Conservation (phyloP, 2,888 invertebrate species). For the Gymnosoma rotundatum region DNA sequence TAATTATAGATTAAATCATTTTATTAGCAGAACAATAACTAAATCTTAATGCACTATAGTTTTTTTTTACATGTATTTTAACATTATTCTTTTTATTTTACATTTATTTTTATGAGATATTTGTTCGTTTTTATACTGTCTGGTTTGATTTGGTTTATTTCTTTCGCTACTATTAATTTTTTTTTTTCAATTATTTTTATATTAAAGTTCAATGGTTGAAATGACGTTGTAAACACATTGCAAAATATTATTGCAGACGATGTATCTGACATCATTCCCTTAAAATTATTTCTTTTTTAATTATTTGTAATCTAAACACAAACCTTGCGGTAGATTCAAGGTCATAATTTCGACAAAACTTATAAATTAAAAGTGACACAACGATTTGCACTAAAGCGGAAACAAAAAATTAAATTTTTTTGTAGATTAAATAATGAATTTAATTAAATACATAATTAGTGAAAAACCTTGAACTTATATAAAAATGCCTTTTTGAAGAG, state of each 20-base stretch:
- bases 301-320: slow-evolving; percentile 46
- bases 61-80: neutral
- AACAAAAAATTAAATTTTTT: neutral
- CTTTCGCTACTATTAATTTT: slow-evolving; percentile 5
- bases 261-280: slow-evolving; percentile 65
- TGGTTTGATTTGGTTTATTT: neutral
- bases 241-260: slow-evolving; percentile 48
- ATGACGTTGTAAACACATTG: slow-evolving; percentile 49
- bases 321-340: slow-evolving; percentile 55
- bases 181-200: neutral
- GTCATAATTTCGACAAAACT: slow-evolving; percentile 42
- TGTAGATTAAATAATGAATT: neutral
- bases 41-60: neutral
- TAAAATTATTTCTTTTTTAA: slow-evolving; percentile 7
- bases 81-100: slow-evolving; percentile 5
- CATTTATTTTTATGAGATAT: neutral
- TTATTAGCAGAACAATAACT: slow-evolving; percentile 27
- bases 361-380: slow-evolving; percentile 51
- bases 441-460: neutral
- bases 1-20: slow-evolving; percentile 48
- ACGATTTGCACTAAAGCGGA: slow-evolving; percentile 38
- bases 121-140: neutral
- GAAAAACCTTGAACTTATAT: too few relatives aligned
- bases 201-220: slow-evolving; percentile 40
- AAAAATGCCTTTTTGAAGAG: neutral